phyloP scores from a whole-genome alignment of 1,140 invertebrate genomes.

The Scaptomyza graminum region DNA sequence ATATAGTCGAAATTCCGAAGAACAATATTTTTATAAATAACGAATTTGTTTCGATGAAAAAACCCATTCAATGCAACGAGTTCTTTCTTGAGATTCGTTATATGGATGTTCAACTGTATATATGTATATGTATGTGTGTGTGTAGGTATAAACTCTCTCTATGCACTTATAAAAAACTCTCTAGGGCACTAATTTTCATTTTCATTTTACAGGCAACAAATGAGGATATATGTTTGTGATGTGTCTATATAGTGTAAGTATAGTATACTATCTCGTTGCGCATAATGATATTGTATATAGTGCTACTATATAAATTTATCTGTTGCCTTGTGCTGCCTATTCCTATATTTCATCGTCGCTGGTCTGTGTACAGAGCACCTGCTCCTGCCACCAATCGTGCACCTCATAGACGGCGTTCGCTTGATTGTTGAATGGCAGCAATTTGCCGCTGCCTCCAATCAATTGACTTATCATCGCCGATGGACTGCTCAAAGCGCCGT shows the following conservation, averaged over 20 bases:
- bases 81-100: too few species aligned
- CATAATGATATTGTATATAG: background rate
- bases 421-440: constrained; percentile 84
- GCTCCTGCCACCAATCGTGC: constrained; percentile 88
- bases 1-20: background rate
- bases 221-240: background rate
- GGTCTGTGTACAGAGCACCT: constrained; percentile 86
- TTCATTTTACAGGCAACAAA: constrained; percentile 5
- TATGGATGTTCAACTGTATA: too few species aligned
- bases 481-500: constrained; percentile 64
- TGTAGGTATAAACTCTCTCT: too few species aligned
- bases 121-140: too few species aligned
- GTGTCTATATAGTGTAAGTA: background rate
- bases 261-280: background rate
- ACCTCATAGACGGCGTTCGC: constrained; percentile 86
- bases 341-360: constrained; percentile 85
- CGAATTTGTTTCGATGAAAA: too few species aligned
- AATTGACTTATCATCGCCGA: constrained; percentile 76
- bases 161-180: constrained; percentile 5
- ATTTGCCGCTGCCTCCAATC: constrained; percentile 81
- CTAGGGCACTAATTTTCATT: constrained; percentile 20
- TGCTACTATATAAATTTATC: background rate
- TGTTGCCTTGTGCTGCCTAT: background rate
- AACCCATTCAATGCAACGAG: too few species aligned
- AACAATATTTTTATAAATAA: too few species aligned